phyloP scores from a whole-genome alignment of 1,140 invertebrate species.

The Ooceraea biroi region DNA sequence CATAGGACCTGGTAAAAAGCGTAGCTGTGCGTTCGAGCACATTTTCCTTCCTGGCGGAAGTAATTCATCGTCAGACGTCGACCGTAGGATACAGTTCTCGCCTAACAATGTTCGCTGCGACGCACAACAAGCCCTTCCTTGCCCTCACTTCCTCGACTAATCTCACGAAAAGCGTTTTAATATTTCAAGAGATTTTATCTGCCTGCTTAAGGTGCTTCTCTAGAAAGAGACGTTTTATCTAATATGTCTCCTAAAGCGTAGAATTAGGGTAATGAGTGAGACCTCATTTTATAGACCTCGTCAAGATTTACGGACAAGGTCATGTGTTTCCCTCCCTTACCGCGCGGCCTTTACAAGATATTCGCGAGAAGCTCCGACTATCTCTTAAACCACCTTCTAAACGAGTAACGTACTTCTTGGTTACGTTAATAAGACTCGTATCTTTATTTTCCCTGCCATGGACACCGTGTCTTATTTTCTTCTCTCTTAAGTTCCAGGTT shows the following conservation, averaged over 20 bases:
- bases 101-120: not conserved
- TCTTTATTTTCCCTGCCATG: not conserved
- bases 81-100: not conserved
- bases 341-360: too few relatives aligned
- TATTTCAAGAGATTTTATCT: not conserved
- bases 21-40: not conserved
- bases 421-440: not conserved
- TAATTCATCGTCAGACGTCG: not conserved
- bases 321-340: too few relatives aligned
- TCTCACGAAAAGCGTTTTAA: not conserved
- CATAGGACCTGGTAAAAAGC: not conserved
- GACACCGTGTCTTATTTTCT: not conserved
- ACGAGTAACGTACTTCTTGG: too few relatives aligned
- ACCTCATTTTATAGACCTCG: too few relatives aligned
- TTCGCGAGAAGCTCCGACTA: too few relatives aligned
- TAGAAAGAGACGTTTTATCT: too few relatives aligned
- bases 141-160: not conserved
- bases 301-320: too few relatives aligned
- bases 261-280: too few relatives aligned
- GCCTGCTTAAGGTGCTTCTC: too few relatives aligned
- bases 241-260: too few relatives aligned
- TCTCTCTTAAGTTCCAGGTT: not conserved
- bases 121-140: not conserved
- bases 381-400: too few relatives aligned
- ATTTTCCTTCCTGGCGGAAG: not conserved